A percentile compares a stretch with the other conserved stretches of the same genome.
These are phyloP conservation scores for Diorhabda elongata DNA, from an alignment of 1,140 invertebrate species.

Conservation along the genomic window DNA sequence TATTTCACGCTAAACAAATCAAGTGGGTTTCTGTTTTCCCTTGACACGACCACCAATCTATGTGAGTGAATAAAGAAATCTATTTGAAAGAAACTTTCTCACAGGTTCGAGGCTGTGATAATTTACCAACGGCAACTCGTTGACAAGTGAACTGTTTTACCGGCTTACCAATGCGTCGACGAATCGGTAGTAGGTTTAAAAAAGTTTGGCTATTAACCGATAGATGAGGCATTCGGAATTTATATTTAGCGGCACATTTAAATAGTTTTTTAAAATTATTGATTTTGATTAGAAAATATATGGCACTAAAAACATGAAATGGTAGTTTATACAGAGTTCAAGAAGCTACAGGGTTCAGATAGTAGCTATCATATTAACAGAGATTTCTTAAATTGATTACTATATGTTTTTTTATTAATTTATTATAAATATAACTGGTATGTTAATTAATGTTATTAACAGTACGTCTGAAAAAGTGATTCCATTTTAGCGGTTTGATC, in stretches of 20 bases:
- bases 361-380: too few relatives aligned
- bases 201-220: slow-evolving; percentile 37
- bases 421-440: too few relatives aligned
- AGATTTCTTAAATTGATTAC: too few relatives aligned
- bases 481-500: too few relatives aligned
- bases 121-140: slow-evolving; percentile 4
- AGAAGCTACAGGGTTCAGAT: too few relatives aligned
- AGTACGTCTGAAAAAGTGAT: too few relatives aligned
- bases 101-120: slow-evolving; percentile 13
- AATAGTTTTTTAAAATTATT: background rate
- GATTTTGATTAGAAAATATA: background rate
- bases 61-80: slow-evolving; percentile 8
- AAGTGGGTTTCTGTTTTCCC: background rate
- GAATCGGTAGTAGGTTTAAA: slow-evolving; percentile 22
- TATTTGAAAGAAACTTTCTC: slow-evolving; percentile 8
- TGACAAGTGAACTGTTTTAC: slow-evolving; percentile 38
- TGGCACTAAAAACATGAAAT: too few relatives aligned
- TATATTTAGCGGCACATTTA: background rate
- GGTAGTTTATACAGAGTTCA: too few relatives aligned
- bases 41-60: background rate
- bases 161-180: slow-evolving; percentile 26
- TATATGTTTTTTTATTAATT: too few relatives aligned
- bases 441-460: too few relatives aligned
- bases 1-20: background rate
- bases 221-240: slow-evolving; percentile 27